Base-by-base conservation (phyloP, 1,140 invertebrate species). In the Drosophila micromelanica region DNA sequence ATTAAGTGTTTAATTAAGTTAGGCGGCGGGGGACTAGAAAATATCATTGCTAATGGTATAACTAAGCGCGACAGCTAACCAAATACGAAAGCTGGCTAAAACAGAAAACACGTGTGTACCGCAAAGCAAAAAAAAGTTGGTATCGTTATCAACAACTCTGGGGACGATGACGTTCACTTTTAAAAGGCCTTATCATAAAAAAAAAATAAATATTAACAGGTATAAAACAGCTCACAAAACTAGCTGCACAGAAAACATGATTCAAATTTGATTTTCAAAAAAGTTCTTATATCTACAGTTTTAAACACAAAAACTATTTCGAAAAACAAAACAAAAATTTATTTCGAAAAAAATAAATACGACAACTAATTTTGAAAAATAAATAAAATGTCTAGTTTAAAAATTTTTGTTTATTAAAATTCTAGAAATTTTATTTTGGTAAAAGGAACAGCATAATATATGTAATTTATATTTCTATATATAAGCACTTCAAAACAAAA, bases 1-100 rank as follows among this genome's bases (percentile, higher is more conserved):
- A 82, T 82, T 72, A 77, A 77, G 76, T 84, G 84, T 67, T 87
- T 87, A 89, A 89, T 89, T 89, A 70, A 87, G 76, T 84, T 84
- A 84, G 76, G 64, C 72, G 84, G 32, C 60, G 57, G 27, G 55
- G 27, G 27, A 2, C 13, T 15, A 30, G 69, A 30, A 61, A 60
- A 15, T 48, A 48, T 59, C 76, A 63, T 65, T 70, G 81, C 78
- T 76, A 87, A 87, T 46, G 59, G 46, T 67, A 54, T 60, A 64
- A 55, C 56, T 40, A 72, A 73, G 48, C 63, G 42, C 20, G 46
- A 46, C 52, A 51, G 51, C 35, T 59, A 60, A 70, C 37, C 23
- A 67, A 75, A 75, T 30, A 71, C 43, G n/a, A 52, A 40, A 13
- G 2, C 23, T 23, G 5, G 17, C 27, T 30, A 45, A 51, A 52